These are phyloP conservation scores for Actias luna DNA, from an alignment of 2,888 invertebrate genomes.

Conservation along the genomic window DNA sequence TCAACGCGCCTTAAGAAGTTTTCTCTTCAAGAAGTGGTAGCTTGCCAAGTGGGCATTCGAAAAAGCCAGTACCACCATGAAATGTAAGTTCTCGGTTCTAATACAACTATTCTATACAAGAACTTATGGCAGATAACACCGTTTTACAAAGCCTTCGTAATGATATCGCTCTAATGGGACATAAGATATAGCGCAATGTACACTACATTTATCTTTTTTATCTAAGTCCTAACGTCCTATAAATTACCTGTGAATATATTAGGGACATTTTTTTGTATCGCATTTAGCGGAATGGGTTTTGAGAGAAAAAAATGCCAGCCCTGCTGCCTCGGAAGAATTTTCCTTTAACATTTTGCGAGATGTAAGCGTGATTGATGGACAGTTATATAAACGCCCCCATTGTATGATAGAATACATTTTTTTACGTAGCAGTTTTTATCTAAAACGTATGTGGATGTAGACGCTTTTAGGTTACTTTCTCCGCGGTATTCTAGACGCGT, in stretches of 20 bases:
- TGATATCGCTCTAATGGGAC: conserved; percentile 6
- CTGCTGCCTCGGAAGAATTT: conserved; percentile 31
- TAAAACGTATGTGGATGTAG: conserved; percentile 28
- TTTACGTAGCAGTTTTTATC: conserved; percentile 33
- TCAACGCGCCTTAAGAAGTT: too few species aligned
- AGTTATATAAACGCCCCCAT: conserved; percentile 38
- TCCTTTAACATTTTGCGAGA: conserved; percentile 38
- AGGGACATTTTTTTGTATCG: conserved; percentile 16
- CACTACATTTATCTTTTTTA: conserved; percentile 12
- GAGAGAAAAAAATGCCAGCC: conserved; percentile 22
- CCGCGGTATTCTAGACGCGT: conserved; percentile 20
- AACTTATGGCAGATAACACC: too few species aligned
- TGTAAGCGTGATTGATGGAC: conserved; percentile 48
- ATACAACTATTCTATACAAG: too few species aligned
- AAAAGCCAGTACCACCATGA: too few species aligned
- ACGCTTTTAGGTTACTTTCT: conserved; percentile 24
- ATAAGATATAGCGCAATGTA: conserved; percentile 10
- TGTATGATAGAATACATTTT: conserved; percentile 40
- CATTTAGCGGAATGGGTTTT: conserved; percentile 18
- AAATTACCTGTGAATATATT: conserved; percentile 18
- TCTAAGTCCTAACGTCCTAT: conserved; percentile 13
- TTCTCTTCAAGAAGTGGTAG: too few species aligned
- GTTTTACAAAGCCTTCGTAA: background rate
- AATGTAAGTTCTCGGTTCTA: too few species aligned
- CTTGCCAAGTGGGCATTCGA: too few species aligned